Evolutionary conservation across 1,140 invertebrate species (phyloP).

Genomic region (Leptoteleia sp.): DNA sequence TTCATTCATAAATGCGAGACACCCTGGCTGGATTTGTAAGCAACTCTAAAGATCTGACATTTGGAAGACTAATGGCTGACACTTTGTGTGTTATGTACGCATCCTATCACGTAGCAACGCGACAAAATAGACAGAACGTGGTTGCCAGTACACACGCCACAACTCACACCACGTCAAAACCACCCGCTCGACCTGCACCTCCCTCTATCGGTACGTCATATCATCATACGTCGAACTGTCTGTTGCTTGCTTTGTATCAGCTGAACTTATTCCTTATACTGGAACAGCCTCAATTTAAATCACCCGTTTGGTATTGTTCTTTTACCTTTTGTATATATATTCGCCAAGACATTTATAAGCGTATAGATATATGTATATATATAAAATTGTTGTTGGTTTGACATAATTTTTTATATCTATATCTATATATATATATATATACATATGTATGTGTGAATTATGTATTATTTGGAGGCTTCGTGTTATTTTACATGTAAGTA

Average conservation of each 20-base stretch:
- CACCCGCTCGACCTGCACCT: constrained; percentile 80
- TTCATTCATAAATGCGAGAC: constrained; percentile 25
- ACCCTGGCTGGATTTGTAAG: constrained; percentile 9
- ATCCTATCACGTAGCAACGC: constrained; percentile 77
- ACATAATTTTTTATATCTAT: too few relatives aligned
- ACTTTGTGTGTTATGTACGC: constrained; percentile 68
- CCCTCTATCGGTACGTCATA: constrained; percentile 79
- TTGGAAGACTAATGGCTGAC: constrained; percentile 43
- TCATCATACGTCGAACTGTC: constrained; percentile 62
- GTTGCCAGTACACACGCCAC: constrained; percentile 76
- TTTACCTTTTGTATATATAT: constrained; percentile 10
- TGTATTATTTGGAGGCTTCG: constrained; percentile 29
- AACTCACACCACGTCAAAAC: constrained; percentile 78
- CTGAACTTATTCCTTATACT: constrained; percentile 32
- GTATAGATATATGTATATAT: neutral
- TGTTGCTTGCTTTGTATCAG: constrained; percentile 56
- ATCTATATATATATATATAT: too few relatives aligned
- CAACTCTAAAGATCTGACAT: constrained; percentile 28
- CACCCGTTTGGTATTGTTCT: constrained; percentile 13
- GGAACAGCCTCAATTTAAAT: constrained; percentile 21
- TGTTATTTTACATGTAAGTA: constrained; percentile 18
- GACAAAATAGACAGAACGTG: constrained; percentile 79
- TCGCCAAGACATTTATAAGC: constrained; percentile 10
- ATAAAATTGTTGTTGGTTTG: too few relatives aligned
- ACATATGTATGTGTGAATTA: neutral